These are phyloP conservation scores for Lissocephala sabroskyi DNA, from an alignment of 2,888 invertebrate genomes.

Conservation along the genomic window DNA sequence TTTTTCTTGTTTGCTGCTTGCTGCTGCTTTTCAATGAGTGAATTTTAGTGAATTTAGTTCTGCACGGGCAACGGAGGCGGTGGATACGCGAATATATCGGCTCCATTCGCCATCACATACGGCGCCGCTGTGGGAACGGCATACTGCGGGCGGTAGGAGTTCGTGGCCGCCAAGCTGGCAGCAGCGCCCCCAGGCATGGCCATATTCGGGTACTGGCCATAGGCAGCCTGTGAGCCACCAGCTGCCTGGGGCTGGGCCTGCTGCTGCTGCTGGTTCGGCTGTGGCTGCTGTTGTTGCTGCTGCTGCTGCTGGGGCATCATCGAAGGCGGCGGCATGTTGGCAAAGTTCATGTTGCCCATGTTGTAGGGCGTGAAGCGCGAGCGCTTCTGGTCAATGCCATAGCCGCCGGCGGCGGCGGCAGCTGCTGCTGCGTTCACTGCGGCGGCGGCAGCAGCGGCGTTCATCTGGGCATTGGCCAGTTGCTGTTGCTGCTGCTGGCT, in stretches of 20 bases:
- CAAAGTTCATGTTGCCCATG: conserved; percentile 42
- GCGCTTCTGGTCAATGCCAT: conserved; percentile 50
- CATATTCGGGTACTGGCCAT: conserved; percentile 48
- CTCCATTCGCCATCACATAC: conserved; percentile 45
- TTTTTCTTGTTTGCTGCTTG: too few species aligned
- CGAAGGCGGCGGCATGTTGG: conserved; percentile 47
- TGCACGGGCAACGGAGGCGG: conserved; percentile 72
- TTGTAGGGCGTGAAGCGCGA: conserved; percentile 43
- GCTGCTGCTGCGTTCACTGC: conserved; percentile 26
- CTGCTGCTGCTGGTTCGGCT: conserved; percentile 23
- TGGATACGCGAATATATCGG: conserved; percentile 69
- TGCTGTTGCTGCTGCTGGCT: conserved; percentile 21
- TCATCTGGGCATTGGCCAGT: conserved; percentile 29
- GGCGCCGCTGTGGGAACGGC: conserved; percentile 60
- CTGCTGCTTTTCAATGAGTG: too few species aligned
- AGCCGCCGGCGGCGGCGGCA: conserved; percentile 33
- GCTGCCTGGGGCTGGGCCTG: conserved; percentile 34
- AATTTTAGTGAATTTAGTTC: conserved; percentile 53
- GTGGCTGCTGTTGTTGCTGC: conserved; percentile 13
- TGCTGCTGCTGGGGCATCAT: conserved; percentile 27
- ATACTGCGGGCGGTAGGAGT: conserved; percentile 57
- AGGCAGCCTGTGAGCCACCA: too few species aligned
- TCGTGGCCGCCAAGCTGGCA: conserved; percentile 30
- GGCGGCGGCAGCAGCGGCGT: conserved; percentile 27
- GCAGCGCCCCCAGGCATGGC: conserved; percentile 42